These are phyloP conservation scores for Dicrurus megarhynchus DNA, from an alignment of 2,113 vertebrate species.

Conservation along the genomic window DNA sequence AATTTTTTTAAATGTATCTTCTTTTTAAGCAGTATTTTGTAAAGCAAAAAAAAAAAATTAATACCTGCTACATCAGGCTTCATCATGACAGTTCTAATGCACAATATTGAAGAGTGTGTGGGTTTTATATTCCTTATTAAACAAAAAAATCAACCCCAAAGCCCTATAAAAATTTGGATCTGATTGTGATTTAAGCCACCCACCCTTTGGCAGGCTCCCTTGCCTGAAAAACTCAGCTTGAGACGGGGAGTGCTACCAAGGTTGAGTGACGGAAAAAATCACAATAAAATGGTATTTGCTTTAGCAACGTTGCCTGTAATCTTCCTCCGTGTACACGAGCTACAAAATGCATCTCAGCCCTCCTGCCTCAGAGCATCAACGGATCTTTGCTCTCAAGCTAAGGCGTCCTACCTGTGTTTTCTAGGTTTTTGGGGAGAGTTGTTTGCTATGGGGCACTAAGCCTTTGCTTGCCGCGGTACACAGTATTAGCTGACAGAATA, in stretches of 20 bases:
- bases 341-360: neutral
- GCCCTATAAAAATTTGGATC: neutral
- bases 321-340: neutral
- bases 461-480: neutral
- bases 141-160: neutral
- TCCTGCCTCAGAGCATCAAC: neutral
- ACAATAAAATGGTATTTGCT: neutral
- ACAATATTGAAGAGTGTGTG: neutral
- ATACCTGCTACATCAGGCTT: neutral
- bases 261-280: neutral
- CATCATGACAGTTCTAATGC: neutral
- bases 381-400: neutral
- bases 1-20: neutral
- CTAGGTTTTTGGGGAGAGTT: neutral
- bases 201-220: slow-evolving; percentile 16
- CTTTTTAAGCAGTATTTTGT: neutral
- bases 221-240: slow-evolving; percentile 33
- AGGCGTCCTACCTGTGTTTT: neutral
- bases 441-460: neutral
- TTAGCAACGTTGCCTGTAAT: neutral
- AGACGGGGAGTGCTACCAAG: neutral
- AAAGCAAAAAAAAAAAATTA: neutral
- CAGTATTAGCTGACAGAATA: neutral
- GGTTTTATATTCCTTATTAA: neutral
- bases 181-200: slow-evolving; percentile 17